These are phyloP conservation scores for Agelastica alni DNA, from an alignment of 2,888 invertebrate species.

Conservation along the genomic window DNA sequence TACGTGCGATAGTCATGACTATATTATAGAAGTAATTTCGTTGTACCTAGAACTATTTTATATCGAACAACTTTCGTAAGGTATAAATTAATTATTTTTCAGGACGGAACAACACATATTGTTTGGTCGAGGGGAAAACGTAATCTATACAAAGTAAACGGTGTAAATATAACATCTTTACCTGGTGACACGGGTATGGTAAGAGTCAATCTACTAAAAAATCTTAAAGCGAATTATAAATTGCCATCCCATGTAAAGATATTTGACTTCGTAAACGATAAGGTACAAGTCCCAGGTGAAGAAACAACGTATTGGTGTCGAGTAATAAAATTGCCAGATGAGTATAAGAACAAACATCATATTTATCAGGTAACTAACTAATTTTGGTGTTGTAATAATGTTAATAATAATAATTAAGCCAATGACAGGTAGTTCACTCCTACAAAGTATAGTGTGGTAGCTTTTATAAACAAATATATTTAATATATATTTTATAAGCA, in stretches of 20 bases:
- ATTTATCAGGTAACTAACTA: conserved; percentile 73
- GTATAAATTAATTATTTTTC: too few relatives aligned
- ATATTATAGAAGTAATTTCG: conserved; percentile 77
- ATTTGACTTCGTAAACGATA: conserved; percentile 66
- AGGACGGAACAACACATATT: conserved; percentile 90
- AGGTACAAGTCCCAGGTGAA: conserved; percentile 73
- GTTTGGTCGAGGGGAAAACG: conserved; percentile 84
- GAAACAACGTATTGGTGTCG: conserved; percentile 99
- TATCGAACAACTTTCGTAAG: too few relatives aligned
- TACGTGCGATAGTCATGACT: conserved; percentile 79
- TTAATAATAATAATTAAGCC: too few relatives aligned
- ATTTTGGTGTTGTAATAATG: too few relatives aligned
- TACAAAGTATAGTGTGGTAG: too few relatives aligned
- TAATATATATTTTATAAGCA: too few relatives aligned
- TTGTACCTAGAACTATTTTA: too few relatives aligned
- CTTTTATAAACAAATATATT: too few relatives aligned
- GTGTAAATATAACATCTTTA: conserved; percentile 64
- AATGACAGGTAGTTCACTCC: too few relatives aligned
- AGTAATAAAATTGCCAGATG: conserved; percentile 76
- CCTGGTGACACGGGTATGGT: conserved; percentile 72
- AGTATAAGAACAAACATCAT: conserved; percentile 72
- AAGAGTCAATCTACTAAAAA: conserved; percentile 72
- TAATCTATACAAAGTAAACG: conserved; percentile 69
- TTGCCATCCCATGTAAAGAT: conserved; percentile 60
- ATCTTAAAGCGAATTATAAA: conserved; percentile 50